Evolutionary conservation across 2,888 invertebrate genomes (phyloP).

Genomic region (Nephrotoma appendiculata): DNA sequence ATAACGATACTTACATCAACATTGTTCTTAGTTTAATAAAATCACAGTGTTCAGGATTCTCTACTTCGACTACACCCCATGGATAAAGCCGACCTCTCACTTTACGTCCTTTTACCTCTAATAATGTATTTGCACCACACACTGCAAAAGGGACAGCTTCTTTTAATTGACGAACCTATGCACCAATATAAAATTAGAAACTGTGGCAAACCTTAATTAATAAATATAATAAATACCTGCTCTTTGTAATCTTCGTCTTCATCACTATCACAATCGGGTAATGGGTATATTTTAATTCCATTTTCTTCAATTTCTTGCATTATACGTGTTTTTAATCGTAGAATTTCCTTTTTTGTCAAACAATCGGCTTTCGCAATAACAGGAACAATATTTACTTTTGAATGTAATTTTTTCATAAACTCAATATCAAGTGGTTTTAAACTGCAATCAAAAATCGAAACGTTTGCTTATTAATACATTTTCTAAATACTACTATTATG

Average conservation of each 20-base stretch:
- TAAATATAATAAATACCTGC: conserved; percentile 37
- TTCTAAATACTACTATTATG: neutral
- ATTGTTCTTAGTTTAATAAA: conserved; percentile 93
- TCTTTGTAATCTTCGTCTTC: conserved; percentile 96
- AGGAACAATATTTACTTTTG: conserved; percentile 92
- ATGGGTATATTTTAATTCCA: conserved; percentile 85
- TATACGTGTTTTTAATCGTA: conserved; percentile 69
- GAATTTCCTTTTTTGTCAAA: conserved; percentile 82
- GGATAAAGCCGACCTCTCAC: conserved; percentile 91
- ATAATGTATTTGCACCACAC: conserved; percentile 81
- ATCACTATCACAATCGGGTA: conserved; percentile 89
- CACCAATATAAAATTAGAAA: neutral
- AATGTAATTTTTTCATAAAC: conserved; percentile 92
- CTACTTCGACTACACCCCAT: conserved; percentile 97
- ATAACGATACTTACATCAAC: conserved; percentile 55
- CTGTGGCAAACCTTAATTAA: neutral
- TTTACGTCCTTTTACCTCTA: conserved; percentile 85
- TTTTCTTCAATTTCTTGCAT: conserved; percentile 83
- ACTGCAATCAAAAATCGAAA: conserved; percentile 33
- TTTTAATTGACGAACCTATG: conserved; percentile 68
- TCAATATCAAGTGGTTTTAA: conserved; percentile 87
- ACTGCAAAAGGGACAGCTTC: conserved; percentile 96
- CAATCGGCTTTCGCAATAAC: conserved; percentile 97
- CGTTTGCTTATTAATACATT: neutral
- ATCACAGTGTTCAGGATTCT: conserved; percentile 97